Conservation (phyloP, 2,113 vertebrate species). For the Thalassoma bifasciatum region DNA sequence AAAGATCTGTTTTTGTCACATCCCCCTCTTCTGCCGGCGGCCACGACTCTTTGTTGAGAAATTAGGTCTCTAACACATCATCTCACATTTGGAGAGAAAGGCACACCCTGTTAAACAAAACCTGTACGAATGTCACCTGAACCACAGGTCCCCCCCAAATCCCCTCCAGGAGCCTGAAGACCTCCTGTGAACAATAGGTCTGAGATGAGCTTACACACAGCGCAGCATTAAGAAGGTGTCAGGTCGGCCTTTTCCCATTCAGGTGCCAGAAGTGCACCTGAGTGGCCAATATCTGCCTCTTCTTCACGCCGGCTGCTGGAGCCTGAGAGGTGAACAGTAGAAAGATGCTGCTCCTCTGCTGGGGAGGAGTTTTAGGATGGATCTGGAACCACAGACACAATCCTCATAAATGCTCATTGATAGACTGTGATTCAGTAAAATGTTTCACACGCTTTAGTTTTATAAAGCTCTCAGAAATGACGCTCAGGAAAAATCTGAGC, state of each 20-base stretch:
- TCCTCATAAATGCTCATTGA: no score
- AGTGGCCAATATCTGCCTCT: not conserved
- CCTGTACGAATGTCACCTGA: constrained; percentile 46
- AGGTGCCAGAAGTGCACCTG: constrained; percentile 5
- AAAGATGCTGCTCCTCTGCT: no score
- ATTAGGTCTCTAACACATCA: constrained; percentile 52
- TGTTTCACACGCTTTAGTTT: no score
- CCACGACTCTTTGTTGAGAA: constrained; percentile 53
- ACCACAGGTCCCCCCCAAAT: constrained; percentile 30
- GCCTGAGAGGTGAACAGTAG: no score
- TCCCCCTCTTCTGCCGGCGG: constrained; percentile 22
- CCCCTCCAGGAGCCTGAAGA: constrained; percentile 40
- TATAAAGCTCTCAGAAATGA: no score
- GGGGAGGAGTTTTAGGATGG: no score
- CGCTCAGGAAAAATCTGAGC: no score
- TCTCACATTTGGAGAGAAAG: constrained; percentile 26
- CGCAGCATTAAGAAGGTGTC: constrained; percentile 7
- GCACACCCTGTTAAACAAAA: constrained; percentile 66
- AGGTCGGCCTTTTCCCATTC: constrained; percentile 3
- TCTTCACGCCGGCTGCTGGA: not conserved
- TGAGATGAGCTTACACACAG: constrained; percentile 45
- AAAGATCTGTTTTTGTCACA: not conserved
- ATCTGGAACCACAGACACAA: no score
- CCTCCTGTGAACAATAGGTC: constrained; percentile 30
- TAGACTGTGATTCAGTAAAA: no score